Percentiles rank a stretch among this genome's conserved stretches.
phyloP scores from a whole-genome alignment of 2,797 vertebrate species.

The Catamblyrhynchus diadema region DNA sequence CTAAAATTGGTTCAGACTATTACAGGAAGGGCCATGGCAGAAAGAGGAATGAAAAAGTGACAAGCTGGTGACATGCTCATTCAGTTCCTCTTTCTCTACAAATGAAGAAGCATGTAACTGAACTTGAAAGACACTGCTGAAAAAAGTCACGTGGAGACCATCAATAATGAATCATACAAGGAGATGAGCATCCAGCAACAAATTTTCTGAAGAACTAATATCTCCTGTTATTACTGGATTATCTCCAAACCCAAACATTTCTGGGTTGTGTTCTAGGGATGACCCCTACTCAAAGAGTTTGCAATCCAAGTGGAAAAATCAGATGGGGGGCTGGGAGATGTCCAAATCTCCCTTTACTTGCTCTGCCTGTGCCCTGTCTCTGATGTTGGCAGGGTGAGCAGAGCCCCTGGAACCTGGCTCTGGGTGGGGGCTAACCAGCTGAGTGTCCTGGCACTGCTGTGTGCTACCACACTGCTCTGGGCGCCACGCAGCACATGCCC shows the following conservation, averaged over 20 bases:
- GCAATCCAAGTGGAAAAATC: not conserved
- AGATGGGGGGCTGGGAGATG: not conserved
- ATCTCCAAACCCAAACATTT: not conserved
- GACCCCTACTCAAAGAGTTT: not conserved
- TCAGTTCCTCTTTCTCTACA: constrained; percentile 23
- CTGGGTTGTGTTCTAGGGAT: not conserved
- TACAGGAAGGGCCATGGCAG: constrained; percentile 1
- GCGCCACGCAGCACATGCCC: not conserved
- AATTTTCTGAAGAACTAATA: not conserved
- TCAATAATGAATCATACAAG: not conserved
- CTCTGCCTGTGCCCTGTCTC: not conserved
- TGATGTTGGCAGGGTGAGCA: not conserved
- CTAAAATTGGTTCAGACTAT: constrained; percentile 47
- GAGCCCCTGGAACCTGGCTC: not conserved
- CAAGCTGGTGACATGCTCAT: constrained; percentile 1
- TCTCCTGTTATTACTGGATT: not conserved
- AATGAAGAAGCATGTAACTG: not conserved
- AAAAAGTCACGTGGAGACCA: not conserved
- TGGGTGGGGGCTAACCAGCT: rapidly evolving
- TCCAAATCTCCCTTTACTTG: not conserved
- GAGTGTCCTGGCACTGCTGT: not conserved
- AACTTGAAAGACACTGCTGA: not conserved
- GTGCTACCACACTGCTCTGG: not conserved
- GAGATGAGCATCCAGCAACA: not conserved
- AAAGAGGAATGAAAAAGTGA: constrained; percentile 17